A percentile compares a stretch with the other conserved stretches of the same genome.
Evolutionary conservation across 1,140 invertebrate genomes (phyloP).

Genomic region (Bombus confusus): DNA sequence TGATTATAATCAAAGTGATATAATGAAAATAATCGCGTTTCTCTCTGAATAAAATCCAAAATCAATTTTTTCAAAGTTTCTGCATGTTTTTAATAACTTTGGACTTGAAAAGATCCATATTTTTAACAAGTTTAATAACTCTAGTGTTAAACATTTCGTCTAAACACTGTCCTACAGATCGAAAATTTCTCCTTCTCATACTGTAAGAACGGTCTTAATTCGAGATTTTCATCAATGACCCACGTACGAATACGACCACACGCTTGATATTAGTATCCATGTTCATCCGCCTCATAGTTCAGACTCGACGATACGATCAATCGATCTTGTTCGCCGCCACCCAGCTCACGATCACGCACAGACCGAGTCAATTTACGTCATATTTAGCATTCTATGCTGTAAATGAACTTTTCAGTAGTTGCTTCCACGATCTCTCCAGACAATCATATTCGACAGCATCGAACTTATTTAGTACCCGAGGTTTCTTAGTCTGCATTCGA

Average conservation of each 20-base stretch:
- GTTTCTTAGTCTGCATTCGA: constrained; percentile 50
- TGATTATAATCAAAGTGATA: too few relatives aligned
- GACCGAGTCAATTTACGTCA: neutral
- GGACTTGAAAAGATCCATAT: too few relatives aligned
- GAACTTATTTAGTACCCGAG: constrained; percentile 44
- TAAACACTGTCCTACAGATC: too few relatives aligned
- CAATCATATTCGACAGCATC: constrained; percentile 31
- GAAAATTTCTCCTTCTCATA: too few relatives aligned
- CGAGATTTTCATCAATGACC: neutral
- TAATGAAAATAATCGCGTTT: too few relatives aligned
- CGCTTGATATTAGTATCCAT: constrained; percentile 19
- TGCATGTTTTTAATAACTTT: too few relatives aligned
- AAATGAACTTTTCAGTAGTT: constrained; percentile 35
- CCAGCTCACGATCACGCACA: neutral
- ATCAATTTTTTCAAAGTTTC: too few relatives aligned
- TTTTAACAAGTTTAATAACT: too few relatives aligned
- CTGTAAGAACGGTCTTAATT: neutral
- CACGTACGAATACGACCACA: neutral
- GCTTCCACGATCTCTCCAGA: constrained; percentile 44
- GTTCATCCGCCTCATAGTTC: constrained; percentile 3
- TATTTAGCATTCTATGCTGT: constrained; percentile 32
- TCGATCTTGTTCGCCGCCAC: neutral
- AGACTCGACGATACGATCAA: neutral
- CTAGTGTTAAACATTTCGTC: too few relatives aligned
- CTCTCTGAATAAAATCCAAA: too few relatives aligned